Conservation (phyloP, 2,797 vertebrate species). For the Rhincodon typus region DNA sequence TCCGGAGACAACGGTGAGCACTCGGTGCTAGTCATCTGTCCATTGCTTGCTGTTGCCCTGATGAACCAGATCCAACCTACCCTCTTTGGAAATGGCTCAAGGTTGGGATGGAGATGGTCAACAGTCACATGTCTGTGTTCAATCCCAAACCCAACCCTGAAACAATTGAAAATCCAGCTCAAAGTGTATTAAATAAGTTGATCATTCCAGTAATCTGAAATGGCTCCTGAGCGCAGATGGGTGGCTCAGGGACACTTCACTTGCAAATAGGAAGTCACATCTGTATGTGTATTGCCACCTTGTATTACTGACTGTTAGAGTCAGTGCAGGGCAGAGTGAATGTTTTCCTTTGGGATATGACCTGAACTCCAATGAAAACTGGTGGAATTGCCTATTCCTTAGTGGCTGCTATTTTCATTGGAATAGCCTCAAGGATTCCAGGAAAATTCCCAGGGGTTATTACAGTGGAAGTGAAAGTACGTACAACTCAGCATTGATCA, state of each 20-base stretch:
- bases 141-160: background rate
- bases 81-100: too few relatives aligned
- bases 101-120: too few relatives aligned
- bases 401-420: background rate
- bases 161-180: background rate
- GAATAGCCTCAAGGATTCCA: background rate
- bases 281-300: too few relatives aligned
- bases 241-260: too few relatives aligned
- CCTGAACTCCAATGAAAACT: background rate
- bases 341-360: background rate
- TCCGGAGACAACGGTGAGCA: too few relatives aligned
- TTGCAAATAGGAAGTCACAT: too few relatives aligned
- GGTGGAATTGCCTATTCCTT: background rate
- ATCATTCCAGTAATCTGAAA: background rate
- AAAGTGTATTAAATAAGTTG: background rate
- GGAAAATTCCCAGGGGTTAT: background rate
- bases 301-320: background rate
- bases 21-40: too few relatives aligned
- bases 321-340: background rate
- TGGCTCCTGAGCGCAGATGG: too few relatives aligned
- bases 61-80: too few relatives aligned
- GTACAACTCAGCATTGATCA: background rate
- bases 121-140: background rate
- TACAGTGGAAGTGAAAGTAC: background rate
- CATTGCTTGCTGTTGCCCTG: too few relatives aligned